A percentile compares a stretch with the other conserved stretches of the same genome.
These are phyloP conservation scores for Orientallactaga bullata DNA, from an alignment of 2,113 vertebrate genomes.

Conservation along the genomic window DNA sequence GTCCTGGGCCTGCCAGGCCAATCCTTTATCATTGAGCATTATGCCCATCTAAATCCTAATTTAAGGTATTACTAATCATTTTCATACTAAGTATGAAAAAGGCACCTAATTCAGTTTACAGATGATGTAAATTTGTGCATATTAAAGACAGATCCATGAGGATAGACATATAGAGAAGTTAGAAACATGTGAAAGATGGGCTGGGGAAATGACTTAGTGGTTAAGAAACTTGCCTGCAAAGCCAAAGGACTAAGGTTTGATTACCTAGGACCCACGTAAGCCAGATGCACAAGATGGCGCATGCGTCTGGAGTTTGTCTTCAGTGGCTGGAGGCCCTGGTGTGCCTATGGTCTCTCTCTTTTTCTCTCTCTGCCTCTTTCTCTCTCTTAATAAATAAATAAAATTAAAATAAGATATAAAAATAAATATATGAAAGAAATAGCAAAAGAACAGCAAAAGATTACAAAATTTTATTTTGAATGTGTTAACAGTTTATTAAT, in stretches of 20 bases:
- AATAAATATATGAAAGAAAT: slow-evolving; percentile 62
- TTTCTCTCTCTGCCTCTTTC: too few relatives aligned
- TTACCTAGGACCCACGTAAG: too few relatives aligned
- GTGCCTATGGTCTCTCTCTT: too few relatives aligned
- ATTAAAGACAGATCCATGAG: slow-evolving; percentile 35
- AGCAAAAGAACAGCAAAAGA: slow-evolving; percentile 56
- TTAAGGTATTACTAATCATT: slow-evolving; percentile 54
- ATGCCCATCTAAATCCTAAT: not conserved
- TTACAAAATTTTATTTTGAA: slow-evolving; percentile 50
- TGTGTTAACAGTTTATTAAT: slow-evolving; percentile 56
- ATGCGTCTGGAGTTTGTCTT: too few relatives aligned
- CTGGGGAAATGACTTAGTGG: too few relatives aligned
- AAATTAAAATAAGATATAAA: too few relatives aligned
- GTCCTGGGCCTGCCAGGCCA: not conserved
- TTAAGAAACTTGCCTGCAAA: too few relatives aligned
- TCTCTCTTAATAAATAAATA: too few relatives aligned
- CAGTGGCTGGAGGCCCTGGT: too few relatives aligned
- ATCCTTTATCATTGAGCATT: not conserved
- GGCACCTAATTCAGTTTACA: slow-evolving; percentile 63
- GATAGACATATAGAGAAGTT: slow-evolving; percentile 67
- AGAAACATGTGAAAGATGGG: slow-evolving; percentile 68
- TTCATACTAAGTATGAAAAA: slow-evolving; percentile 40
- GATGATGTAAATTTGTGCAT: slow-evolving; percentile 61
- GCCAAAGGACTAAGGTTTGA: too few relatives aligned
- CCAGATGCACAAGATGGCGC: too few relatives aligned